Evolutionary conservation across 2,797 vertebrate genomes (phyloP).

Genomic region (Antennarius maculatus): DNA sequence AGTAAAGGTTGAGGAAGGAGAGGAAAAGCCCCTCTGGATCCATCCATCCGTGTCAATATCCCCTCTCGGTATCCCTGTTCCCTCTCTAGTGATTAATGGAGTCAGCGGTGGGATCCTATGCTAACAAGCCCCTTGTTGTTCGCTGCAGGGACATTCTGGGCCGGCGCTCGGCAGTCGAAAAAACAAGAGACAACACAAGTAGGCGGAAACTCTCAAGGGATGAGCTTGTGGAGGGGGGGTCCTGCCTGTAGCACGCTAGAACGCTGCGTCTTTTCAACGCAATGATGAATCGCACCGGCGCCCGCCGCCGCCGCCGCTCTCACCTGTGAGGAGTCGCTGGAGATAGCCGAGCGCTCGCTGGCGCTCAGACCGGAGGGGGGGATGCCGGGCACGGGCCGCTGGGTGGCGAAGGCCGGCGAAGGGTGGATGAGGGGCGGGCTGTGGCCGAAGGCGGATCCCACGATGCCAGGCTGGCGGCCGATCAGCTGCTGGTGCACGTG

Average conservation of each 20-base stretch:
- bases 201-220: conserved; percentile 74
- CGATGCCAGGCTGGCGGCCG: conserved; percentile 89
- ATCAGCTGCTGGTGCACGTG: conserved; percentile 97
- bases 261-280: conserved; percentile 26
- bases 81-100: conserved; percentile 83
- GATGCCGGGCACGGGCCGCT: conserved; percentile 92
- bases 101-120: conserved; percentile 74
- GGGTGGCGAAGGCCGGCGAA: conserved; percentile 91
- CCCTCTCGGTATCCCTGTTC: conserved; percentile 68
- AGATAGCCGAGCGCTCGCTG: conserved; percentile 87
- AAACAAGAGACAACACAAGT: conserved; percentile 72
- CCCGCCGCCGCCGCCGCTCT: conserved; percentile 63
- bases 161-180: conserved; percentile 42
- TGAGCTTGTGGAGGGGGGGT: conserved; percentile 54
- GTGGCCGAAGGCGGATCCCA: conserved; percentile 96
- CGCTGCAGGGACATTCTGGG: conserved; percentile 62
- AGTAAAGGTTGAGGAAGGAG: conserved; percentile 49
- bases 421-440: conserved; percentile 97
- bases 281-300: conserved; percentile 71
- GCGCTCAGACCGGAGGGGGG: conserved; percentile 87
- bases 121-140: conserved; percentile 84
- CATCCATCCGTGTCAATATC: conserved; percentile 79
- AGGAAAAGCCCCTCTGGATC: conserved; percentile 69
- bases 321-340: conserved; percentile 93
- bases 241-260: conserved; percentile 57